These are phyloP conservation scores for Tholera decimalis DNA, from an alignment of 2,888 invertebrate species.

Conservation along the genomic window DNA sequence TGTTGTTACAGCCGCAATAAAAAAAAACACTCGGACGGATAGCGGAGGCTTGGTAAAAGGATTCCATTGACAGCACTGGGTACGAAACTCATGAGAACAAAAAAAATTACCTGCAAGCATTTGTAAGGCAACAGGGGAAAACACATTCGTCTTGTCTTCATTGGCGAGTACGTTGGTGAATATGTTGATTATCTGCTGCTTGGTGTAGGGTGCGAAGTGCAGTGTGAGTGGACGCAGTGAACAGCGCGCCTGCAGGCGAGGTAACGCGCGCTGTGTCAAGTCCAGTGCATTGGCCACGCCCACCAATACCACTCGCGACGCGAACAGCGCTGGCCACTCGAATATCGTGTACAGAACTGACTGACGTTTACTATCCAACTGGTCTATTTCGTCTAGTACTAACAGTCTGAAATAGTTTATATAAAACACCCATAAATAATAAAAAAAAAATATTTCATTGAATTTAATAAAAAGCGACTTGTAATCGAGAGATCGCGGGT, in stretches of 20 bases:
- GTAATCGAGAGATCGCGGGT: too few species aligned
- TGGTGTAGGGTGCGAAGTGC: slow-evolving; percentile 98
- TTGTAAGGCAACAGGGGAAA: slow-evolving; percentile 96
- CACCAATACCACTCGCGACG: slow-evolving; percentile 94
- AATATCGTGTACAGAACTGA: slow-evolving; percentile 98
- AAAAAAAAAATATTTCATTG: not conserved
- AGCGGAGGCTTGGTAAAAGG: not conserved
- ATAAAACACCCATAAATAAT: not conserved
- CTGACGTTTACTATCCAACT: slow-evolving; percentile 96
- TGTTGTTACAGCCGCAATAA: too few species aligned
- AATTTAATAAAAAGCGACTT: too few species aligned
- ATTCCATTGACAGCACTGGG: not conserved
- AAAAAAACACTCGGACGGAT: too few species aligned
- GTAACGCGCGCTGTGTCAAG: slow-evolving; percentile 97
- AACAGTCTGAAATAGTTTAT: slow-evolving; percentile 91
- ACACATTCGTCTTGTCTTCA: slow-evolving; percentile 93
- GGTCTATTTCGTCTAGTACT: slow-evolving; percentile 98
- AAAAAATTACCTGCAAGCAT: slow-evolving; percentile 94
- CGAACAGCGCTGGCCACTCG: slow-evolving; percentile 95
- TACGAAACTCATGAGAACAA: not conserved
- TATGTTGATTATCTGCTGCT: slow-evolving; percentile 97
- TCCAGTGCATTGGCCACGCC: slow-evolving; percentile 99
- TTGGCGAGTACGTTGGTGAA: slow-evolving; percentile 95
- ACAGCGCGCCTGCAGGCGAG: slow-evolving; percentile 95
- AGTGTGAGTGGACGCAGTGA: slow-evolving; percentile 94